Conservation (phyloP, 2,888 invertebrate species). For the Pecten maximus region DNA sequence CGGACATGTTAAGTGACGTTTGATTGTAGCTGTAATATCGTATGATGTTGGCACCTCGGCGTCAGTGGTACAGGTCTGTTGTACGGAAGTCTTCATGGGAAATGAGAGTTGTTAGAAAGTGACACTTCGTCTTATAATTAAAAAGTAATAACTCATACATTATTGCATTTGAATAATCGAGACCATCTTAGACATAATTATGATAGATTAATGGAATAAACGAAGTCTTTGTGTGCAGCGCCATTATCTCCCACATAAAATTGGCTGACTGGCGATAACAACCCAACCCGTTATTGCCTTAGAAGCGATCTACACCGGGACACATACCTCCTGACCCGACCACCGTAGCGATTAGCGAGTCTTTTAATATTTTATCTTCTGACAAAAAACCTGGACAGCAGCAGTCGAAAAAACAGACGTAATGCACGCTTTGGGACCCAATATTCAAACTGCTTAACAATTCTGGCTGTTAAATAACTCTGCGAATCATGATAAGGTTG, state of each 20-base stretch:
- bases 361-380: constrained; percentile 13
- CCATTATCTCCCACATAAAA: neutral
- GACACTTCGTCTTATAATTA: neutral
- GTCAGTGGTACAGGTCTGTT: neutral
- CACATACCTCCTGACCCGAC: neutral
- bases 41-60: neutral
- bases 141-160: neutral
- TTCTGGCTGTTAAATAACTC: neutral
- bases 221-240: neutral
- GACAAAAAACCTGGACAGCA: neutral
- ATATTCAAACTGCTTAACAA: neutral
- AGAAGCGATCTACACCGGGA: neutral
- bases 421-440: neutral
- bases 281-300: neutral
- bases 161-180: neutral
- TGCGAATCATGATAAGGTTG: neutral
- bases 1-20: neutral
- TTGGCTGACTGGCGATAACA: neutral
- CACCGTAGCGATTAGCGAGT: neutral
- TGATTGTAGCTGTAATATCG: neutral
- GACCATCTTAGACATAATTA: neutral
- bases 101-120: neutral
- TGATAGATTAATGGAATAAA: constrained; percentile 16
- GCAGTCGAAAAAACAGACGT: neutral
- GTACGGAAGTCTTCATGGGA: neutral